These are phyloP conservation scores for Calameuta idolon DNA, from an alignment of 2,888 invertebrate genomes.

Conservation along the genomic window DNA sequence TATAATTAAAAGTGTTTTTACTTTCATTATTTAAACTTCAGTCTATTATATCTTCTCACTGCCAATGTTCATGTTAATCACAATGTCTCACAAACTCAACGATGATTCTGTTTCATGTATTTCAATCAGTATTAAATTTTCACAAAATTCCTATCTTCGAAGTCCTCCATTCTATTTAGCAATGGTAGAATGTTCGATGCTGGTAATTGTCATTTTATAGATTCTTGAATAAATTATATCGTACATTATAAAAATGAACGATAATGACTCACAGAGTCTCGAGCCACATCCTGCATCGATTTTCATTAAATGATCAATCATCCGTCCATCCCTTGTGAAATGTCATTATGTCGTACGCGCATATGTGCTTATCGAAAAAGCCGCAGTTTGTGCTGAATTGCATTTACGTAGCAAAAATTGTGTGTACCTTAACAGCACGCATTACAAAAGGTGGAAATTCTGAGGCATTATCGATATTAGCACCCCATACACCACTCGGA, in stretches of 20 bases:
- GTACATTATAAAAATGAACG: not conserved
- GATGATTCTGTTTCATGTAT: not conserved
- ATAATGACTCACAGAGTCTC: not conserved
- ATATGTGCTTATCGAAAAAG: constrained; percentile 26
- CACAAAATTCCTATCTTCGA: not conserved
- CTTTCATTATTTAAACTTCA: not conserved
- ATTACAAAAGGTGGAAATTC: constrained; percentile 64
- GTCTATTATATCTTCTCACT: not conserved
- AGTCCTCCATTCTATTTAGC: not conserved
- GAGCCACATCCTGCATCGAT: not conserved
- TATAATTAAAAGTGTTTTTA: not conserved
- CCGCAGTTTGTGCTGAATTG: constrained; percentile 34
- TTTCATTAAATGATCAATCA: not conserved
- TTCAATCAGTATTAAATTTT: not conserved
- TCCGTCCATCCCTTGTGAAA: not conserved
- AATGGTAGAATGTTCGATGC: not conserved
- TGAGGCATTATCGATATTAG: constrained; percentile 56
- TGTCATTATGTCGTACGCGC: constrained; percentile 13
- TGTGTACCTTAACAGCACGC: constrained; percentile 64
- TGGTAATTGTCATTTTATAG: not conserved
- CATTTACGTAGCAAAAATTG: constrained; percentile 42
- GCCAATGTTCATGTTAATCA: not conserved
- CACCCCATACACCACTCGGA: constrained; percentile 55
- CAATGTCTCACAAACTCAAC: not conserved
- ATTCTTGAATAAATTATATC: not conserved